Base-by-base conservation (phyloP, 2,797 vertebrate genomes). In the Myotis myotis region DNA sequence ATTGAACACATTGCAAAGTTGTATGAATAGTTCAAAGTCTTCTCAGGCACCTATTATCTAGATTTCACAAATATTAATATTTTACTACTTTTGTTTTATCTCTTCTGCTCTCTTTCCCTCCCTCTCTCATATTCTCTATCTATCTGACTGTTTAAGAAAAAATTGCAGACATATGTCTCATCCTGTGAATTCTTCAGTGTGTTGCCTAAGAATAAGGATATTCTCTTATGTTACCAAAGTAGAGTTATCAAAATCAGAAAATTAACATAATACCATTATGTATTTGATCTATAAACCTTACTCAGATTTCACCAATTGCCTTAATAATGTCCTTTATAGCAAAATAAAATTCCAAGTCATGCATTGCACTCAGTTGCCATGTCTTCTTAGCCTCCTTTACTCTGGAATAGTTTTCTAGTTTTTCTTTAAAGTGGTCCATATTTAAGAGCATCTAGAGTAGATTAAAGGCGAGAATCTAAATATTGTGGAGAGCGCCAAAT, bases 391-490 rank as follows among this genome's bases (percentile, higher is more conserved):
- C 25, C 7, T 19, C 16, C 30, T 89, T 93, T 82, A 23, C 28
- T 79, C 22, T 84, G 71, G 7, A 85, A 68, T 7, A 36, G 30
- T 89, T 80, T 70, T 68, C 22, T 62, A n/a, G 6, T 89, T 70
- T 94, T 91, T 85, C 80, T 93, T 72, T 30, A 86, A 87, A 91
- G 76, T 13, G 60, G 70, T 71, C 36, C 10, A 12, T 91, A 49
- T 72, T 89, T 83, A 76, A 66, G 85, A 85, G 41, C 68, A 76
- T 55, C 71, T 66, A 64, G 33, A 70, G 17, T 81, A 92, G 71
- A 76, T 89, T 80, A 94, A 86, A 96, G 68, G 85, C 68, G n/a
- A 80, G 19, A 66, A 83, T 88, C 19, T 92, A 93, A 92, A 84
- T 94, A 76, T 55, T 51, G 41, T 4, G 3, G 19, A 51, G 44